Conservation (phyloP, 2,797 vertebrate species). For the Spinus pinus region DNA sequence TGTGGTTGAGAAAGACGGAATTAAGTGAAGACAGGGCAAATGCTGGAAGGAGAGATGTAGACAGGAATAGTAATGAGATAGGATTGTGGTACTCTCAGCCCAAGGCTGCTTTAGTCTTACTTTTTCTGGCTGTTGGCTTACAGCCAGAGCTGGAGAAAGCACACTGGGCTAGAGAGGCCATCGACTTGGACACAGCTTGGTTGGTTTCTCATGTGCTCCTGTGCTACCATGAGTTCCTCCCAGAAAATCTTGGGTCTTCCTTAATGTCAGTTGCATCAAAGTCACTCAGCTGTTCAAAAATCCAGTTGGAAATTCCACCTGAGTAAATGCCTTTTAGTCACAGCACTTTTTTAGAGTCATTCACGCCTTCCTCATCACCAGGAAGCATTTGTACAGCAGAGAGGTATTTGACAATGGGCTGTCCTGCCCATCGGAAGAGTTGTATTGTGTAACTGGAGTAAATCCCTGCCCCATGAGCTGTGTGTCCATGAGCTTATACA, state of each 20-base stretch:
- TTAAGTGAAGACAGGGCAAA: neutral
- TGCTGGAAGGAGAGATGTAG: neutral
- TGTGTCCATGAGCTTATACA: neutral
- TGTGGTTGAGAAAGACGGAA: neutral
- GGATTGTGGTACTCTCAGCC: neutral
- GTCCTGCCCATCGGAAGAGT: neutral
- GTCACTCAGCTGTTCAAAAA: neutral
- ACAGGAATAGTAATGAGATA: neutral
- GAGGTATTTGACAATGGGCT: constrained; percentile 34
- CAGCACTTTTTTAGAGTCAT: constrained; percentile 1
- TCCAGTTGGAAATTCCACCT: neutral
- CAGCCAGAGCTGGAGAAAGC: neutral
- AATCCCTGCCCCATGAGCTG: neutral
- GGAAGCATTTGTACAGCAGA: constrained; percentile 16
- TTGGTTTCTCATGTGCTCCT: neutral
- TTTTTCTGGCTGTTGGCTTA: neutral
- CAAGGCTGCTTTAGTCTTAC: neutral
- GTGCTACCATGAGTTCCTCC: neutral
- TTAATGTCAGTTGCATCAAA: neutral
- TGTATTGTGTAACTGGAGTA: constrained; percentile 20
- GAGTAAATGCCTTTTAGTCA: neutral
- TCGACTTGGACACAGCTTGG: neutral
- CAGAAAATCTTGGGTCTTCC: neutral
- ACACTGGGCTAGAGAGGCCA: neutral
- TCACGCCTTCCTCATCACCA: neutral